Conservation (phyloP, 2,888 invertebrate genomes). For the Drosophila paranaensis region DNA sequence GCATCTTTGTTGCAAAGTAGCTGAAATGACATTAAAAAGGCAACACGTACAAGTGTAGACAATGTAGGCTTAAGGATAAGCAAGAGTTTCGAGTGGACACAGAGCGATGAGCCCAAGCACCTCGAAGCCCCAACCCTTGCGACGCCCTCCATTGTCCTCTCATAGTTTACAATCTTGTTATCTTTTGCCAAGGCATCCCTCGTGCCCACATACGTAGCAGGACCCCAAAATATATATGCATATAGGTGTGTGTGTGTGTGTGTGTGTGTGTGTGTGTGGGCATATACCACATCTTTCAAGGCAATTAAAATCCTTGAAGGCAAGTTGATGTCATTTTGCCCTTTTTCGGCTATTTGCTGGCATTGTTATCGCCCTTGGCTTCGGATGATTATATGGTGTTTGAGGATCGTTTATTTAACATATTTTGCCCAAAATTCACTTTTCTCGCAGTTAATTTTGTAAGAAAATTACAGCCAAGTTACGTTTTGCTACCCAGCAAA, state of each 20-base stretch:
- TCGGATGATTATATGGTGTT: constrained; percentile 38
- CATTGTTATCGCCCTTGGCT: constrained; percentile 43
- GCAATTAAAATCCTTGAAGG: constrained; percentile 75
- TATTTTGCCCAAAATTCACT: constrained; percentile 80
- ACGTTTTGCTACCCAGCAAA: constrained; percentile 35
- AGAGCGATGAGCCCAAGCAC: constrained; percentile 53
- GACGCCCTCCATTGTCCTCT: constrained; percentile 39
- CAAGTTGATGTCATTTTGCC: constrained; percentile 57
- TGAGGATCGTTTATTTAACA: constrained; percentile 72
- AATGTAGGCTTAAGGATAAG: constrained; percentile 42
- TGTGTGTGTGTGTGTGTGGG: neutral
- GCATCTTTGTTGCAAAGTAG: constrained; percentile 62
- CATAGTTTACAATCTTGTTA: constrained; percentile 78
- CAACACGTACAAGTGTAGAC: constrained; percentile 49
- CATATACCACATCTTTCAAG: constrained; percentile 48
- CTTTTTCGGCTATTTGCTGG: constrained; percentile 57
- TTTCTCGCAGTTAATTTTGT: constrained; percentile 74
- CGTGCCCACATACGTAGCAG: constrained; percentile 32
- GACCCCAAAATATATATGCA: constrained; percentile 16
- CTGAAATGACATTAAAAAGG: constrained; percentile 77
- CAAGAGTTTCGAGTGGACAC: constrained; percentile 31
- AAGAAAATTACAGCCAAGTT: constrained; percentile 71
- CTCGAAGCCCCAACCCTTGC: constrained; percentile 20
- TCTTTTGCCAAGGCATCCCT: constrained; percentile 64
- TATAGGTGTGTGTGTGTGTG: neutral